Conservation (phyloP, 2,888 invertebrate species). For the Neoitamus cyanurus region DNA sequence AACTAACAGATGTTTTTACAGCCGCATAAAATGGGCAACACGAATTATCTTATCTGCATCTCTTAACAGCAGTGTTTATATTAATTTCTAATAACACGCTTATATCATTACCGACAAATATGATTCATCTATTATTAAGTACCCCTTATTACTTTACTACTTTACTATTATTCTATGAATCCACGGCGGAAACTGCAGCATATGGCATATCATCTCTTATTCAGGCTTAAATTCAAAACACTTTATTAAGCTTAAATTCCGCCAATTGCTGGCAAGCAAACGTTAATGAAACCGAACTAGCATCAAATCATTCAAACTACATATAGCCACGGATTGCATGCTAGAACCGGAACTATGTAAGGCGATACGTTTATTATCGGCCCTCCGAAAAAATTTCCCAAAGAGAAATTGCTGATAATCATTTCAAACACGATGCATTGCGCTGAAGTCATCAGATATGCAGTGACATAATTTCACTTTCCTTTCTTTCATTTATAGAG, state of each 20-base stretch:
- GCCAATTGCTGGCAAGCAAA: not conserved
- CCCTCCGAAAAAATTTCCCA: not conserved
- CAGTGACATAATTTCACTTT: constrained; percentile 5
- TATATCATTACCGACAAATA: too few relatives aligned
- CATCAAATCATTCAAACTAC: not conserved
- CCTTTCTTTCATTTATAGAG: not conserved
- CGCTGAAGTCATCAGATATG: constrained; percentile 5
- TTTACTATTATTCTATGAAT: not conserved
- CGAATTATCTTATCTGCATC: too few relatives aligned
- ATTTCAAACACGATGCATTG: not conserved
- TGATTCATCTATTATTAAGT: not conserved
- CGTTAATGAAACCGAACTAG: not conserved
- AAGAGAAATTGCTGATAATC: not conserved
- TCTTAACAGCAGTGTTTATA: too few relatives aligned
- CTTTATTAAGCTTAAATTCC: not conserved
- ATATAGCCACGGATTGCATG: not conserved
- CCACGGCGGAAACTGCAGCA: not conserved
- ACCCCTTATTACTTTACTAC: not conserved
- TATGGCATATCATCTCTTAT: not conserved
- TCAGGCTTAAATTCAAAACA: not conserved
- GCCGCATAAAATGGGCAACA: too few relatives aligned
- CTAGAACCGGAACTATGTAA: not conserved
- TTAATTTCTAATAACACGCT: too few relatives aligned
- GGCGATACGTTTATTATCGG: not conserved
- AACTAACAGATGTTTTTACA: too few relatives aligned